A percentile compares a stretch with the other conserved stretches of the same genome.
Evolutionary conservation across 2,888 invertebrate genomes (phyloP).

Genomic region (Caenorhabditis plicata): DNA sequence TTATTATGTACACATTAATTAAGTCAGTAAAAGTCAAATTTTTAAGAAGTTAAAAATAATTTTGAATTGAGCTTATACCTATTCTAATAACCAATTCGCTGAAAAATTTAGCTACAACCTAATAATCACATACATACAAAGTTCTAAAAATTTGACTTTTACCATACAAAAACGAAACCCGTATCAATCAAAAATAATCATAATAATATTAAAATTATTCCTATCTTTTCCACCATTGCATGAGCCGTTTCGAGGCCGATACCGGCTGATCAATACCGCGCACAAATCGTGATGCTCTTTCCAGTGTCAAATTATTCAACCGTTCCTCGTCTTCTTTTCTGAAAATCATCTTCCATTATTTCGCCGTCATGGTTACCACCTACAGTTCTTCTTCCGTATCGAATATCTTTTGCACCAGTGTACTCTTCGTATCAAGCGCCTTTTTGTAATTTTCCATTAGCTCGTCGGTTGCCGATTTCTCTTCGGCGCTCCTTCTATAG

Average conservation of each 20-base stretch:
- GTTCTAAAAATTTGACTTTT: no score
- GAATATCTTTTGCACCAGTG: slow-evolving; percentile 34
- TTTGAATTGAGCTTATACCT: no score
- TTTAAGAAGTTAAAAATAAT: no score
- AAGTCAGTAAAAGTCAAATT: no score
- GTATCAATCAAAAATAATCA: slow-evolving; percentile 1
- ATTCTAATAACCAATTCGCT: no score
- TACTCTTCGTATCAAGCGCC: slow-evolving; percentile 40
- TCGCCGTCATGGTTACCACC: slow-evolving; percentile 4
- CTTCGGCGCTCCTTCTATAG: slow-evolving; percentile 42
- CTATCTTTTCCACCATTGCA: slow-evolving; percentile 34
- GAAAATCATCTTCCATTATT: slow-evolving; percentile 10
- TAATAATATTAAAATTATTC: no score
- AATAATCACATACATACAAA: no score
- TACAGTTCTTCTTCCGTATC: slow-evolving; percentile 40
- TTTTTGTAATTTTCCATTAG: slow-evolving; percentile 46
- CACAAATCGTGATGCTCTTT: slow-evolving; percentile 36
- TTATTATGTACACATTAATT: no score
- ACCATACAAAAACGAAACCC: slow-evolving; percentile 2
- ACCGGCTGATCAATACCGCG: slow-evolving; percentile 43
- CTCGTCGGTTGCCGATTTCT: slow-evolving; percentile 48
- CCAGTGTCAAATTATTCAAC: slow-evolving; percentile 38
- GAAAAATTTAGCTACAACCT: no score
- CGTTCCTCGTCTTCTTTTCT: slow-evolving; percentile 42
- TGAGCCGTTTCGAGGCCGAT: slow-evolving; percentile 45